Base-by-base conservation (phyloP, 2,113 vertebrate species). In the Peromyscus leucopus region DNA sequence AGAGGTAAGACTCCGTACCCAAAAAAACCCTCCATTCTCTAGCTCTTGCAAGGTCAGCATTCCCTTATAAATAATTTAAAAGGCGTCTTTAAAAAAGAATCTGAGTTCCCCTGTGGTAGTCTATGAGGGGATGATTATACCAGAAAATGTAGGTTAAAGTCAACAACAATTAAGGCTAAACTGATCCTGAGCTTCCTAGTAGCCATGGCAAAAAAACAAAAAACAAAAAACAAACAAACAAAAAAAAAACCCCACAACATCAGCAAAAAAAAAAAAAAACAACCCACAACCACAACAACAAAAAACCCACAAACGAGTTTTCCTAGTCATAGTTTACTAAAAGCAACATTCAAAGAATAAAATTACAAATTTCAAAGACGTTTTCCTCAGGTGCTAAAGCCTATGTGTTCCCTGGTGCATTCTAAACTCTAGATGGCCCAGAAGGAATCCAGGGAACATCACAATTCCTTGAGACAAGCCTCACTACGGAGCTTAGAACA, bases 121-220 rank as follows among this genome's bases (percentile, higher is more conserved):
- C 69, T 76, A 6, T n/a, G 17, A 83, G 36, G 12, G 31, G 88
- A 33, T 57, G n/a, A 75, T 74, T 69, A 61, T 7, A 71, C 78
- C 85, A 78, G 39, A 85, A 90, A 95, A 80, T 21, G 28, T 31
- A 63, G 8, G 13, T 12, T 76, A 86, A 78, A 51, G 51, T 69
- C 67, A 36, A 88, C 6, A 65, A 9, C 11, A 59, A 42, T 71
- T 21, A 78, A 83, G 39, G 72, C n/a, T 67, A 85, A 89, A 31
- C 16, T 89, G 61, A 39, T 22, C 24, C 22, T 61, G 69, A 96
- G 94, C 61, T 79, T 90, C 96, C 89, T 90, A 55, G 86, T 17
- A 96, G 75, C 74, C 93, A 65, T 12, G 48, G 91, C 55, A 88
- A 92, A 84, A 90, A 42, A 71, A 63, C 39, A 65, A 84, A 84